These are phyloP conservation scores for Pyrocephalus nanus DNA, from an alignment of 2,797 vertebrate species.

Conservation along the genomic window DNA sequence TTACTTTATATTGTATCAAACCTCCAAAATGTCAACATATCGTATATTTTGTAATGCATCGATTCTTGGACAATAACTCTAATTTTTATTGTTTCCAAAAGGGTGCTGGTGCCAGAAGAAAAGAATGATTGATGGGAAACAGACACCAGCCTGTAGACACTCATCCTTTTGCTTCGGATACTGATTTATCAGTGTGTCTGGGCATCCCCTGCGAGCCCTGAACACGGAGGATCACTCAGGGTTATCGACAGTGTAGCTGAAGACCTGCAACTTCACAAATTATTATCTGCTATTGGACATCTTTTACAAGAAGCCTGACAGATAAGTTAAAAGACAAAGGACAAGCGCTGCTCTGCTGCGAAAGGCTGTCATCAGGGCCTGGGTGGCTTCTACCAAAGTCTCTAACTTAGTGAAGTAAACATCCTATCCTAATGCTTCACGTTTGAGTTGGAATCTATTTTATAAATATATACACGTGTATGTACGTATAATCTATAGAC, in stretches of 20 bases:
- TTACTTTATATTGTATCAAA: slow-evolving; percentile 67
- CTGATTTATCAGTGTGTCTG: slow-evolving; percentile 75
- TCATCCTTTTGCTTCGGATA: slow-evolving; percentile 77
- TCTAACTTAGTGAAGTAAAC: slow-evolving; percentile 60
- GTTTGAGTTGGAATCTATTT: slow-evolving; percentile 49
- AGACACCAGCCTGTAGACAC: slow-evolving; percentile 79
- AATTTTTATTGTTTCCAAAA: slow-evolving; percentile 82
- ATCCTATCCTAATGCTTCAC: slow-evolving; percentile 44
- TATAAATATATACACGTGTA: slow-evolving; percentile 8
- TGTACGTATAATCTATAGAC: slow-evolving; percentile 43
- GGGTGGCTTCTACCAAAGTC: slow-evolving; percentile 79
- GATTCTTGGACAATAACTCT: slow-evolving; percentile 78
- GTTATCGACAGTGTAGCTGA: slow-evolving; percentile 61
- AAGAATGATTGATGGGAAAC: slow-evolving; percentile 87
- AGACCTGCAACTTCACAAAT: slow-evolving; percentile 65
- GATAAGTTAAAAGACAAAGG: slow-evolving; percentile 35
- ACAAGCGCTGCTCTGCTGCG: background rate
- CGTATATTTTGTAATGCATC: slow-evolving; percentile 63
- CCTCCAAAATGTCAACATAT: slow-evolving; percentile 71
- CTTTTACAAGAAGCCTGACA: slow-evolving; percentile 59
- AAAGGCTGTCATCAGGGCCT: slow-evolving; percentile 67
- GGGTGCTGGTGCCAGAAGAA: slow-evolving; percentile 79
- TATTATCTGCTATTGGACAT: slow-evolving; percentile 50
- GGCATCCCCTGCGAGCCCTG: slow-evolving; percentile 46
- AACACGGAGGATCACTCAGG: slow-evolving; percentile 66